Percentiles rank a stretch among this genome's conserved stretches.
These are phyloP conservation scores for Phoeniculus purpureus DNA, from an alignment of 2,797 vertebrate genomes.

Conservation along the genomic window DNA sequence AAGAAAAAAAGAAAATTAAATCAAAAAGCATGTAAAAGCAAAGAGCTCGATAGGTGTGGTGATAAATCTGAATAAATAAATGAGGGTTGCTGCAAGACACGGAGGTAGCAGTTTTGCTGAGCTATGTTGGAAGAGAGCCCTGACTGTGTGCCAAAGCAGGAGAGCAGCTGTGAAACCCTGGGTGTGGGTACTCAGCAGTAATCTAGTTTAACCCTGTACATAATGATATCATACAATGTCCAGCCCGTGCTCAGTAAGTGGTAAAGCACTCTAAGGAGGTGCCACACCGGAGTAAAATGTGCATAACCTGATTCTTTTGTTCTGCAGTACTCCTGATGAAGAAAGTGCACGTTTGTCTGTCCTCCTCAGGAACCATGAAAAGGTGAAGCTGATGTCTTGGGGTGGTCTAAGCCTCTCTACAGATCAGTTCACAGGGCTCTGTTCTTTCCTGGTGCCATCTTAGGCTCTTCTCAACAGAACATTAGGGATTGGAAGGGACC, in stretches of 20 bases:
- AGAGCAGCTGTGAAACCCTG: conserved; percentile 68
- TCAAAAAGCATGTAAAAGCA: not conserved
- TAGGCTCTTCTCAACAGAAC: not conserved
- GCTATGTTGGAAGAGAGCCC: conserved; percentile 67
- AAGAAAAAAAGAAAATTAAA: not conserved
- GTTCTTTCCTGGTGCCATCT: not conserved
- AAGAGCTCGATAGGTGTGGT: conserved; percentile 62
- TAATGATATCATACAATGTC: conserved; percentile 44
- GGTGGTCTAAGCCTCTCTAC: not conserved
- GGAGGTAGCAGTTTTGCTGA: conserved; percentile 68
- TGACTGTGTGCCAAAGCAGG: conserved; percentile 51
- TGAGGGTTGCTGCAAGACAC: conserved; percentile 63
- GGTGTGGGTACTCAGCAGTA: conserved; percentile 65
- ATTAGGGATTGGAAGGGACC: too few species aligned
- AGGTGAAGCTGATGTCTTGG: not conserved
- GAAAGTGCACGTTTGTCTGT: not conserved
- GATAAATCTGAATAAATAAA: conserved; percentile 74
- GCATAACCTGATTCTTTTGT: not conserved
- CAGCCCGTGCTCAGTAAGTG: conserved; percentile 13
- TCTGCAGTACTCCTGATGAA: not conserved
- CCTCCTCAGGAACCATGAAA: not conserved
- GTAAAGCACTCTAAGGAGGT: conserved; percentile 5
- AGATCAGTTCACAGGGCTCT: not conserved
- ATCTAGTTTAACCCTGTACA: conserved; percentile 58
- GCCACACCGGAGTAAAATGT: not conserved